These are phyloP conservation scores for Drosophila obscura DNA, from an alignment of 1,140 invertebrate species.

Conservation along the genomic window DNA sequence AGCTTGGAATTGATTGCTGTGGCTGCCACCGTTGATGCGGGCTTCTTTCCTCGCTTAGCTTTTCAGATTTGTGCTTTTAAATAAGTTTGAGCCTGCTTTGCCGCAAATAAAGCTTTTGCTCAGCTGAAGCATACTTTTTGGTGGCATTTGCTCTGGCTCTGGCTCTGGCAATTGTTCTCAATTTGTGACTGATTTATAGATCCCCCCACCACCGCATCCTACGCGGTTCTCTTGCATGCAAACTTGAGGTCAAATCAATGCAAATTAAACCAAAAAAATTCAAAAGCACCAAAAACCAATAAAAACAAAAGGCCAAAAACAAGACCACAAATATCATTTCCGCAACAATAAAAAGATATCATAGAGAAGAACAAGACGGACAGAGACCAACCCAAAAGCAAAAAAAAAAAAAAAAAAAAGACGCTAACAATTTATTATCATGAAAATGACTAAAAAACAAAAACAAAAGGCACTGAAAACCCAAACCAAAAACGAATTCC, in stretches of 20 bases:
- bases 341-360: slow-evolving; percentile 60
- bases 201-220: slow-evolving; percentile 19
- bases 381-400: slow-evolving; percentile 1
- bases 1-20: no score
- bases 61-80: no score
- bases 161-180: slow-evolving; percentile 33
- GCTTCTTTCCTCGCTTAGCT: no score
- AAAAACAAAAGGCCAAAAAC: neutral
- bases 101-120: no score
- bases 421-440: slow-evolving; percentile 48
- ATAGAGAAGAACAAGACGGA: slow-evolving; percentile 1
- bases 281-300: neutral
- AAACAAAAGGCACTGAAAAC: neutral
- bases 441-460: slow-evolving; percentile 37
- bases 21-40: no score
- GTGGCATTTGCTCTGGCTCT: neutral
- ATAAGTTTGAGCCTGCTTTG: no score
- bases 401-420: no score
- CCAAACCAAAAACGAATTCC: neutral
- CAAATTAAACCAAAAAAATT: slow-evolving; percentile 27
- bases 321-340: slow-evolving; percentile 49
- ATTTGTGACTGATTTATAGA: slow-evolving; percentile 37
- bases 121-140: slow-evolving; percentile 15
- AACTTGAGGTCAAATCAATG: slow-evolving; percentile 43
- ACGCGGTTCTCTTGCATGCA: neutral